Conservation (phyloP, 2,113 vertebrate species). For the Bufo bufo region DNA sequence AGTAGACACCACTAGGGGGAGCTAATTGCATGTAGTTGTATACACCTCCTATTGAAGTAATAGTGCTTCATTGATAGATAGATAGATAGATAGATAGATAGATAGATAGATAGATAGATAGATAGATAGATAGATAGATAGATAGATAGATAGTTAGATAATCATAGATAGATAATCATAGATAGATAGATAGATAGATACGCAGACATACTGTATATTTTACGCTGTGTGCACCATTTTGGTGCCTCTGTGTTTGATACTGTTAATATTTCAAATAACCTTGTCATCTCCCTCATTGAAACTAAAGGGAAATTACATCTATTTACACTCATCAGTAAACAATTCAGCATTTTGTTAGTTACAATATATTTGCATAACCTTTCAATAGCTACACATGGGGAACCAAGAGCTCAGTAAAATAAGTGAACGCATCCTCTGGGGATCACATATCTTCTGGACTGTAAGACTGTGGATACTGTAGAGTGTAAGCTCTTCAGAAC, state of each 20-base stretch:
- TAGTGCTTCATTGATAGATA: too few species aligned
- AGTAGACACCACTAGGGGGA: too few species aligned
- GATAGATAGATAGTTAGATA: too few species aligned
- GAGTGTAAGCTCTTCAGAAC: background rate
- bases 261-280: background rate
- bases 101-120: too few species aligned
- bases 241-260: background rate
- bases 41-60: too few species aligned
- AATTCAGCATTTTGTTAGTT: background rate
- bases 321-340: conserved; percentile 1
- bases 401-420: conserved; percentile 1
- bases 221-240: background rate
- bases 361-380: conserved; percentile 17
- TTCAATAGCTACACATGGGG: background rate
- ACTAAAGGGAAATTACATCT: background rate
- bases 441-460: background rate
- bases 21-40: too few species aligned
- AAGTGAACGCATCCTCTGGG: background rate
- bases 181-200: too few species aligned
- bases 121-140: too few species aligned
- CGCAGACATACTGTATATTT: too few species aligned
- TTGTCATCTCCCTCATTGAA: background rate
- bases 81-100: too few species aligned
- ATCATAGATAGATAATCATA: too few species aligned
- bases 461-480: background rate